phyloP scores from a whole-genome alignment of 35 echinoderm and acorn worm genomes.

The Heliocidaris tuberculata region DNA sequence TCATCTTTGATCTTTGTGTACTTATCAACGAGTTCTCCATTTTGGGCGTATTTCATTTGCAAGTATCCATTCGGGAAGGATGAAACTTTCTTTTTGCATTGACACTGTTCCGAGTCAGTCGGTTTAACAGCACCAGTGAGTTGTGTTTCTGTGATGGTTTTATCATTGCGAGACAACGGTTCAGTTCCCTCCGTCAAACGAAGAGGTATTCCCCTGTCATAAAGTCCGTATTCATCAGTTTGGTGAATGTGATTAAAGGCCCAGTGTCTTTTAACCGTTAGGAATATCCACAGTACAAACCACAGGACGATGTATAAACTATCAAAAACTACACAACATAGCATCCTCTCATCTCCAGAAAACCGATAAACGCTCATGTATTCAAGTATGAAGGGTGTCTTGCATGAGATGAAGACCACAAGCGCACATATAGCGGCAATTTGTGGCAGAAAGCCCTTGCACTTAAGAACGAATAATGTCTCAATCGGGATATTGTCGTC shows the following conservation, averaged over 20 bases:
- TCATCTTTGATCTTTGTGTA: neutral
- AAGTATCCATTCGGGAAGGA: neutral
- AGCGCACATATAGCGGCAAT: conserved; percentile 82
- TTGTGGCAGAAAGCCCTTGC: conserved; percentile 82
- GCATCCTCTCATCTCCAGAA: conserved; percentile 58
- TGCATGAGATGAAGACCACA: conserved; percentile 75
- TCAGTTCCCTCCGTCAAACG: neutral
- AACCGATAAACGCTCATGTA: conserved; percentile 69
- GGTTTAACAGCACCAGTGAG: neutral
- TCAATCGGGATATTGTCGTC: neutral
- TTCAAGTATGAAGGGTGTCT: conserved; percentile 79
- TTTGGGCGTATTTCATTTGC: neutral
- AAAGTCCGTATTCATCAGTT: neutral
- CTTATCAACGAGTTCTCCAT: neutral
- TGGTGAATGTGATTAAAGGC: conserved; percentile 54
- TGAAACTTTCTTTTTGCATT: neutral
- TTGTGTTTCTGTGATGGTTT: neutral
- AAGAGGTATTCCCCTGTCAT: neutral
- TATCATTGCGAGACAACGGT: neutral
- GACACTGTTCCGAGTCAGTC: neutral
- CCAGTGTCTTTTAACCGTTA: conserved; percentile 80
- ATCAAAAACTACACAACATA: conserved; percentile 83
- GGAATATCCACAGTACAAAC: conserved; percentile 78
- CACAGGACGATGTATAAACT: conserved; percentile 72
- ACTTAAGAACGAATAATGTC: conserved; percentile 65